A percentile compares a stretch with the other conserved stretches of the same genome.
phyloP scores from a whole-genome alignment of 2,888 invertebrate genomes.

The Orchesellides sinensis region DNA sequence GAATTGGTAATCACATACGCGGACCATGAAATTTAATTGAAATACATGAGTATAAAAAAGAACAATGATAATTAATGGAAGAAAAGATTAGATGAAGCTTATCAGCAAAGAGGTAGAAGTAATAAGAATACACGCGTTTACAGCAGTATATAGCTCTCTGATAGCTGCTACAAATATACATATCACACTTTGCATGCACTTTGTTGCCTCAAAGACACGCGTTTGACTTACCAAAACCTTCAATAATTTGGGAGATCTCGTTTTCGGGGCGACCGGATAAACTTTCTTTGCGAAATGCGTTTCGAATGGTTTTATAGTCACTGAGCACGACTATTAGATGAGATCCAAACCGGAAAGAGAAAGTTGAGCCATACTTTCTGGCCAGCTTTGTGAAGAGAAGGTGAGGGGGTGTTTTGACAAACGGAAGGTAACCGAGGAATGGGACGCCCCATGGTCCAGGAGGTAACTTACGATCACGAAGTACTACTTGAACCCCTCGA shows the following conservation, averaged over 20 bases:
- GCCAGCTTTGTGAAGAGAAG: constrained; percentile 87
- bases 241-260: constrained; percentile 90
- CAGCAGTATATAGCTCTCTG: no score
- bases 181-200: neutral
- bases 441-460: constrained; percentile 94
- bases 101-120: no score
- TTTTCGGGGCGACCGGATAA: constrained; percentile 93
- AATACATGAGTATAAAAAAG: no score
- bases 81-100: no score
- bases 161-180: no score
- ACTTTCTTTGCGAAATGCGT: constrained; percentile 90
- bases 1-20: no score
- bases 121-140: no score
- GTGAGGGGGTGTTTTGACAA: constrained; percentile 86
- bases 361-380: constrained; percentile 87
- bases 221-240: constrained; percentile 90
- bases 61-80: no score
- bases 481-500: constrained; percentile 65
- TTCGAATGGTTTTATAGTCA: constrained; percentile 90
- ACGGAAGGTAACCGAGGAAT: constrained; percentile 89
- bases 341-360: constrained; percentile 88
- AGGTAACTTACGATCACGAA: constrained; percentile 79
- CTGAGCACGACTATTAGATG: constrained; percentile 91
- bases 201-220: constrained; percentile 49
- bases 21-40: no score